Conservation (phyloP, 2,888 invertebrate genomes). For the Leptopterna dolabrata region DNA sequence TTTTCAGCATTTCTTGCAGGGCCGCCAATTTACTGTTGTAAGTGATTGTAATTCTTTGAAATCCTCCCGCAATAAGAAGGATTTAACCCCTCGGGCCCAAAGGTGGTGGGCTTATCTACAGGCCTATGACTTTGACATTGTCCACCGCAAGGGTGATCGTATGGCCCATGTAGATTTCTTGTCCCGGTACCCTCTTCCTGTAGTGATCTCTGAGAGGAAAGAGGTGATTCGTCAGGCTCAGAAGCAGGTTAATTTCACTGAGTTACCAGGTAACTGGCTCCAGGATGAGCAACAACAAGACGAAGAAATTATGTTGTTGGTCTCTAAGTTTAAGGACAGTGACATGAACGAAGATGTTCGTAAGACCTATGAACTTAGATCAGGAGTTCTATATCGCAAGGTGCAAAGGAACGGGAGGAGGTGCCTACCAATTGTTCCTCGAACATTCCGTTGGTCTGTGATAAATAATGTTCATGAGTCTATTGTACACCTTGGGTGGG, state of each 20-base stretch:
- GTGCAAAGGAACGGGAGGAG: neutral
- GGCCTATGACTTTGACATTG: slow-evolving; percentile 4
- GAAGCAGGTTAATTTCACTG: neutral
- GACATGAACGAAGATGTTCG: neutral
- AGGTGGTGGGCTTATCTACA: neutral
- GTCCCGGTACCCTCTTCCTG: neutral
- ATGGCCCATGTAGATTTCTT: neutral
- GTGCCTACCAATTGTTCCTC: neutral
- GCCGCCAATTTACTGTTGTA: slow-evolving; percentile 47
- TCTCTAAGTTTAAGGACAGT: neutral
- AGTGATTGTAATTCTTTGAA: neutral
- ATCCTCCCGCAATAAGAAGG: neutral
- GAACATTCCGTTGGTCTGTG: neutral
- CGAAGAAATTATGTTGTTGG: neutral
- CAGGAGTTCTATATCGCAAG: neutral
- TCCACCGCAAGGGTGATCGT: neutral
- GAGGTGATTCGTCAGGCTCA: neutral
- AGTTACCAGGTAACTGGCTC: neutral
- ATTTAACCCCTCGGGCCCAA: neutral
- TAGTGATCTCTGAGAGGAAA: neutral
- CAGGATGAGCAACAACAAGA: neutral
- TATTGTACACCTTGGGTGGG: too few relatives aligned
- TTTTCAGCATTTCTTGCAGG: neutral
- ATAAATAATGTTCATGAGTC: neutral
- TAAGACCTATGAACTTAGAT: neutral